phyloP scores from a whole-genome alignment of 2,888 invertebrate species.

The Pristionchus arcanus region DNA sequence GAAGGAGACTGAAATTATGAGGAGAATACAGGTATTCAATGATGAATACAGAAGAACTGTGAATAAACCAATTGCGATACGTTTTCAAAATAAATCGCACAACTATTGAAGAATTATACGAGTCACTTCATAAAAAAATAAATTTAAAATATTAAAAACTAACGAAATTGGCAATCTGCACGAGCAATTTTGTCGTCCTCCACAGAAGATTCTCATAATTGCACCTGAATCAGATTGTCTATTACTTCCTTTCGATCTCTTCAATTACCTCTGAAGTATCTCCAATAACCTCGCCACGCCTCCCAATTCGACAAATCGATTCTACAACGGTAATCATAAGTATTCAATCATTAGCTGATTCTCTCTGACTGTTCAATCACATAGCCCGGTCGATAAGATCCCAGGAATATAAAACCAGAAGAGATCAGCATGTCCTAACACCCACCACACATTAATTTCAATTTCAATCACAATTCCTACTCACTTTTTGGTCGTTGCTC shows the following conservation, averaged over 20 bases:
- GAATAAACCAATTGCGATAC: no score
- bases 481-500: slow-evolving; percentile 68
- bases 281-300: slow-evolving; percentile 64
- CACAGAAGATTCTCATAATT: slow-evolving; percentile 72
- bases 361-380: not conserved
- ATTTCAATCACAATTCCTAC: not conserved
- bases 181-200: slow-evolving; percentile 69
- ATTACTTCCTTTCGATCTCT: not conserved
- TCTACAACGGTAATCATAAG: slow-evolving; percentile 51
- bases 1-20: slow-evolving; percentile 60
- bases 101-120: no score
- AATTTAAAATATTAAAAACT: slow-evolving; percentile 55
- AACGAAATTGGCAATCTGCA: slow-evolving; percentile 68
- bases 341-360: not conserved
- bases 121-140: not conserved
- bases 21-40: not conserved
- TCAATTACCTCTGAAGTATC: slow-evolving; percentile 58
- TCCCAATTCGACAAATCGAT: slow-evolving; percentile 59
- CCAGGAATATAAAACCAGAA: no score
- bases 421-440: no score
- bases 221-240: slow-evolving; percentile 19
- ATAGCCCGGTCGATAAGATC: no score
- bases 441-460: no score
- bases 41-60: not conserved
- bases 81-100: no score